phyloP scores from a whole-genome alignment of 1,140 invertebrate species.

The Leptinotarsa undecemlineata region DNA sequence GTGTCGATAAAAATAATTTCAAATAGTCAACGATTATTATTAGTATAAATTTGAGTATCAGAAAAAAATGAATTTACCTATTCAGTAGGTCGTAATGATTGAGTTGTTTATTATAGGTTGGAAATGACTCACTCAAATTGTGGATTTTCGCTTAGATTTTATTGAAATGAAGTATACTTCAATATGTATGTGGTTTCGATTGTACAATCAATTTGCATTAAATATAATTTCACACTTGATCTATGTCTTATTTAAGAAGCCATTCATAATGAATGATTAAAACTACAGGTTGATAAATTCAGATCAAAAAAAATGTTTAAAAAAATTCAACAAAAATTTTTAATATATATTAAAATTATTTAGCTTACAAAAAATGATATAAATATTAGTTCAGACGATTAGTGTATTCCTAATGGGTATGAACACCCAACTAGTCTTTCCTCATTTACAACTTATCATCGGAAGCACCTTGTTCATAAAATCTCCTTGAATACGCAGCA shows the following conservation, averaged over 20 bases:
- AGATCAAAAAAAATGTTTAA: background rate
- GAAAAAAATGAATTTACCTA: no score
- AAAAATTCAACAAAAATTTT: background rate
- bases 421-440: background rate
- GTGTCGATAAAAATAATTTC: no score
- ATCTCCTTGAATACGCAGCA: slow-evolving; percentile 65
- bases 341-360: background rate
- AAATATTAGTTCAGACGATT: background rate
- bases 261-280: background rate
- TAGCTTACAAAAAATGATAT: background rate
- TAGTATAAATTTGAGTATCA: no score
- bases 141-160: no score
- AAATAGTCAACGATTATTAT: no score
- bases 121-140: no score
- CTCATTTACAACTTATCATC: slow-evolving; percentile 30
- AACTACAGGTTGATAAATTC: background rate
- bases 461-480: slow-evolving; percentile 60
- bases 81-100: no score
- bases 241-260: background rate
- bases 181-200: no score
- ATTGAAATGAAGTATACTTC: no score
- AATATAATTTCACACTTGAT: background rate
- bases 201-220: no score
- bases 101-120: no score
- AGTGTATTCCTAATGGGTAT: background rate